phyloP scores from a whole-genome alignment of 2,113 vertebrate genomes.

The Elanoides forficatus region DNA sequence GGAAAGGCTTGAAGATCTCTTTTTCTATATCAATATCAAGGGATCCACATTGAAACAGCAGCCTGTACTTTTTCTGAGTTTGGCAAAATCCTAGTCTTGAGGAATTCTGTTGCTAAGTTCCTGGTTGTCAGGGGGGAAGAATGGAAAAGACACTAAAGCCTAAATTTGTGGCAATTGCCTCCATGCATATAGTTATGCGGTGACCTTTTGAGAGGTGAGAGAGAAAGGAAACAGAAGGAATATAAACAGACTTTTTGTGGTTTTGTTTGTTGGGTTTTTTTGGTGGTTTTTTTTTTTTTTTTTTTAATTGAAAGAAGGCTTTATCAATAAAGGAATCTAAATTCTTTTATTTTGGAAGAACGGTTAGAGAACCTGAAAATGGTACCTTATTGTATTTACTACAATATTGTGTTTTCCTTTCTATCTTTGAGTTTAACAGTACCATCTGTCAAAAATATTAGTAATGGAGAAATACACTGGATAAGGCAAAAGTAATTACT shows the following conservation, averaged over 20 bases:
- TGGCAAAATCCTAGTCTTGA: neutral
- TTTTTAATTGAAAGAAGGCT: neutral
- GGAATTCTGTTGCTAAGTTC: neutral
- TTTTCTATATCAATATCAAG: neutral
- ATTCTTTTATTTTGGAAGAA: neutral
- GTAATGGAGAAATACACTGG: neutral
- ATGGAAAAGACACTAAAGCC: neutral
- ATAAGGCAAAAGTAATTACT: constrained; percentile 36
- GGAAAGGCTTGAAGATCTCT: neutral
- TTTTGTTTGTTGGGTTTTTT: too few species aligned
- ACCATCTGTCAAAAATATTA: constrained; percentile 44
- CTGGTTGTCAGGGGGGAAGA: neutral
- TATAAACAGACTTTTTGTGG: neutral
- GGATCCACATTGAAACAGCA: neutral
- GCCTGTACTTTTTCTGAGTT: neutral
- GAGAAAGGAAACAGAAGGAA: neutral
- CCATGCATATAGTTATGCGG: neutral
- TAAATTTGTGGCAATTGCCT: neutral
- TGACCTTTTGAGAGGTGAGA: neutral
- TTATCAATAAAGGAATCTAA: neutral
- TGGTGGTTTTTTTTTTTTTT: neutral
- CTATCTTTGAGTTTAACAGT: neutral
- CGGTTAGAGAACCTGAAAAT: neutral
- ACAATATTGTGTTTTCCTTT: neutral
- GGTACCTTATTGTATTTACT: neutral